phyloP scores from a whole-genome alignment of 2,888 invertebrate species.

The Melolontha melolontha region DNA sequence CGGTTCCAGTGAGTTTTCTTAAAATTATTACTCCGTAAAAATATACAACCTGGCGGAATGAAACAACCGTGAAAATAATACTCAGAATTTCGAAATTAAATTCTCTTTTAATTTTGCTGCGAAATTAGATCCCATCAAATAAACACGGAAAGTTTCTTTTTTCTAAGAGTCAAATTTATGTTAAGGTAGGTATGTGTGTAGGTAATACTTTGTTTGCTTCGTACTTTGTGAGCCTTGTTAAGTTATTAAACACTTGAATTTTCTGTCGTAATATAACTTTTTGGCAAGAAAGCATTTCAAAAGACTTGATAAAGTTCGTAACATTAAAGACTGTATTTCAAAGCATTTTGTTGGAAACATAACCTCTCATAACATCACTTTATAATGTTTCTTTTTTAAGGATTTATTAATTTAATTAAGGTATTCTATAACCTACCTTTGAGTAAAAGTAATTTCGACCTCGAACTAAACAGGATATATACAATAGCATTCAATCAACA shows the following conservation, averaged over 20 bases:
- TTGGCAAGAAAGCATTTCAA: constrained; percentile 6
- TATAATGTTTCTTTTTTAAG: no score
- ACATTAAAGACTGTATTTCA: no score
- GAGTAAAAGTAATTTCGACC: no score
- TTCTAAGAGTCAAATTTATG: constrained; percentile 11
- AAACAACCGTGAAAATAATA: constrained; percentile 35
- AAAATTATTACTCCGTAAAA: constrained; percentile 47
- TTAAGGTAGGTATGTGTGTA: no score
- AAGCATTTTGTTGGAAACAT: no score
- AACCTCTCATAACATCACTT: no score
- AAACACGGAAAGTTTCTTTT: constrained; percentile 28
- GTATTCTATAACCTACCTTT: no score
- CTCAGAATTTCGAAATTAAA: constrained; percentile 34
- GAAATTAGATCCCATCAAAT: constrained; percentile 21
- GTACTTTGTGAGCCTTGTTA: constrained; percentile 5
- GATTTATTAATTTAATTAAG: no score
- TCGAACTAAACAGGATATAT: no score
- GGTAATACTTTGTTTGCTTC: constrained; percentile 13
- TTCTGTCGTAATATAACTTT: constrained; percentile 16
- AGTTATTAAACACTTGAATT: constrained; percentile 12
- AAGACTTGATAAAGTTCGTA: constrained; percentile 15
- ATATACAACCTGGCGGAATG: constrained; percentile 28
- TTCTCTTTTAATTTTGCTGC: constrained; percentile 34
- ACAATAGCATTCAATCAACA: no score
- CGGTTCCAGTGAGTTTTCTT: constrained; percentile 51